Percentiles rank a stretch among this genome's conserved stretches.
These are phyloP conservation scores for Hypanus sabinus DNA, from an alignment of 2,113 vertebrate species.

Conservation along the genomic window DNA sequence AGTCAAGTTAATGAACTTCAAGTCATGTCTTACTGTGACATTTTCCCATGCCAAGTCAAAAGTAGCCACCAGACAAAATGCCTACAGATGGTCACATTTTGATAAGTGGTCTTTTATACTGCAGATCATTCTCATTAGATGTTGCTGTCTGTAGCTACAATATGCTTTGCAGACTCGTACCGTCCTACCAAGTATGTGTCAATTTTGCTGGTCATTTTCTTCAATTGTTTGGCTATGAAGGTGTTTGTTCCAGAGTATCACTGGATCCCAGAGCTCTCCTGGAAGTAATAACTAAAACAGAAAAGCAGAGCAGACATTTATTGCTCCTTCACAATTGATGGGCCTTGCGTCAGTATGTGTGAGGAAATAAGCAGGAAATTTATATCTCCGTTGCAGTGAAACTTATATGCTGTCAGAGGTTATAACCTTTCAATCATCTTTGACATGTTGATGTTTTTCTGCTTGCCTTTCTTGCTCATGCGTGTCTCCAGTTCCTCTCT, in stretches of 20 bases:
- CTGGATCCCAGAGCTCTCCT: neutral
- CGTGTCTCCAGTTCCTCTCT: neutral
- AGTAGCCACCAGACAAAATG: neutral
- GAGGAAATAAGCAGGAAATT: neutral
- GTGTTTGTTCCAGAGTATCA: neutral
- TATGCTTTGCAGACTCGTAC: no score
- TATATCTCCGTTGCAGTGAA: neutral
- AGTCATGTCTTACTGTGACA: constrained; percentile 43
- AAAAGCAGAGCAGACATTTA: neutral
- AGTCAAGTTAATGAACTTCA: constrained; percentile 74
- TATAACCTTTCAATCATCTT: neutral
- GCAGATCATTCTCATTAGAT: neutral
- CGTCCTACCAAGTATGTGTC: neutral
- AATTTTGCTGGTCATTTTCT: neutral
- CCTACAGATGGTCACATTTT: neutral
- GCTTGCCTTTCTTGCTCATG: neutral
- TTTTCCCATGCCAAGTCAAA: neutral
- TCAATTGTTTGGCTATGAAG: neutral
- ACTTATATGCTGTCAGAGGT: neutral
- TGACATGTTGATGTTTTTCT: neutral
- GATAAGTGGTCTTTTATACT: neutral
- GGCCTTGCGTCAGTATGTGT: neutral
- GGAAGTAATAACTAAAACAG: neutral
- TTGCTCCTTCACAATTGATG: neutral
- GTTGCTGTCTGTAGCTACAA: neutral